phyloP scores from a whole-genome alignment of 2,888 invertebrate species.

The Plusia festucae region DNA sequence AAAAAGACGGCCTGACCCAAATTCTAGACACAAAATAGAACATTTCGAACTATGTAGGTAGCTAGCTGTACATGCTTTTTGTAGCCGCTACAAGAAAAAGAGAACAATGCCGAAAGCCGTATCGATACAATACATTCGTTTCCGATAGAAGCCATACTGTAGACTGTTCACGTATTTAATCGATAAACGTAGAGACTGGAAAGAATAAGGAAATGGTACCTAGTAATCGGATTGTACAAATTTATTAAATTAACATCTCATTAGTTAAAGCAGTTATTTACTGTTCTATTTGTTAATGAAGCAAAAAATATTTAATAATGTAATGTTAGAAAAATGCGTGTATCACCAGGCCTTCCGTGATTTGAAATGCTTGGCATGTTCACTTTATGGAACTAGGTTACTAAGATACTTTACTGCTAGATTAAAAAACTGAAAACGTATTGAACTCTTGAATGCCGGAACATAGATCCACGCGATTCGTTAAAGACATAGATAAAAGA shows the following conservation, averaged over 20 bases:
- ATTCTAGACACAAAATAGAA: constrained; percentile 16
- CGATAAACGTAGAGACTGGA: constrained; percentile 14
- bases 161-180: constrained; percentile 17
- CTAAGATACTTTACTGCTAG: constrained; percentile 8
- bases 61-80: not conserved
- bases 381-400: constrained; percentile 21
- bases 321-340: not conserved
- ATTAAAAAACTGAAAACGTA: not conserved
- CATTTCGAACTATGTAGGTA: constrained; percentile 1
- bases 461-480: not conserved
- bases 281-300: not conserved
- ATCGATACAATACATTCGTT: constrained; percentile 15
- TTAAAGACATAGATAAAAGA: not conserved
- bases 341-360: not conserved
- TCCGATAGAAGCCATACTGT: constrained; percentile 46
- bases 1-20: constrained; percentile 13
- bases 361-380: not conserved
- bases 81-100: not conserved
- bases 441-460: not conserved
- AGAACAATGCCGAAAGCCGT: constrained; percentile 11
- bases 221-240: not conserved
- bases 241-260: constrained; percentile 1
- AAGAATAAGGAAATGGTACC: not conserved
- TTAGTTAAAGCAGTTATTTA: not conserved
- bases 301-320: not conserved